Conservation (phyloP, 2,113 vertebrate species). For the Pandion haliaetus region DNA sequence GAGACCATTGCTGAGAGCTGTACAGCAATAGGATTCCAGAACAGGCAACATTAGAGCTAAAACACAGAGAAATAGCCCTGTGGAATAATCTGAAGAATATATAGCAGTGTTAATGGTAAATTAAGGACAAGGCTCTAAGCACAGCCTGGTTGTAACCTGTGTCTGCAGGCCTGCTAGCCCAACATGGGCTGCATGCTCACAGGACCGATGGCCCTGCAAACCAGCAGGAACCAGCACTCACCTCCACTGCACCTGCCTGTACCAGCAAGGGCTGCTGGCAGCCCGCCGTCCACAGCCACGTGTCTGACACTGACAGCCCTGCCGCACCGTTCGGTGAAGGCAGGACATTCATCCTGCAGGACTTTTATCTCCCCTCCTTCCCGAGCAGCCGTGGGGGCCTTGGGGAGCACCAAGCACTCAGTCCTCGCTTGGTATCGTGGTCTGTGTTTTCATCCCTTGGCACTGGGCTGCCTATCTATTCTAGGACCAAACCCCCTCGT, state of each 20-base stretch:
- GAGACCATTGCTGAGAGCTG: neutral
- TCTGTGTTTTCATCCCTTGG: neutral
- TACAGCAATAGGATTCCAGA: neutral
- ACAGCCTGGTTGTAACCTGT: neutral
- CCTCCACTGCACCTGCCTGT: too few species aligned
- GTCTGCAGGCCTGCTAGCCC: neutral
- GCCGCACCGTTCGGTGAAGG: accelerated
- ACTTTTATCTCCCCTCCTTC: neutral
- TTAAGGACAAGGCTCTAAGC: neutral
- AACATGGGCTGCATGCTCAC: neutral
- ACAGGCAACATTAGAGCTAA: neutral
- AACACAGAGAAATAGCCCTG: neutral
- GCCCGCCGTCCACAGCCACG: accelerated
- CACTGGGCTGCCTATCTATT: neutral
- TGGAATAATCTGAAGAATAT: neutral
- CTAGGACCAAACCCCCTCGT: neutral
- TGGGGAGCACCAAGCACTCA: neutral
- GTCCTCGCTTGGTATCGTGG: neutral
- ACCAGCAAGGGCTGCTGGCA: neutral
- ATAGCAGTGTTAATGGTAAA: neutral
- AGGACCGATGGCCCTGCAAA: neutral
- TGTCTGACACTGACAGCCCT: neutral
- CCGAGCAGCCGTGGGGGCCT: neutral
- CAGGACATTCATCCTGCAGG: neutral
- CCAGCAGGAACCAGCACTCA: too few species aligned